Conservation (phyloP, 2,888 invertebrate genomes). For the Seira sanloemensis region DNA sequence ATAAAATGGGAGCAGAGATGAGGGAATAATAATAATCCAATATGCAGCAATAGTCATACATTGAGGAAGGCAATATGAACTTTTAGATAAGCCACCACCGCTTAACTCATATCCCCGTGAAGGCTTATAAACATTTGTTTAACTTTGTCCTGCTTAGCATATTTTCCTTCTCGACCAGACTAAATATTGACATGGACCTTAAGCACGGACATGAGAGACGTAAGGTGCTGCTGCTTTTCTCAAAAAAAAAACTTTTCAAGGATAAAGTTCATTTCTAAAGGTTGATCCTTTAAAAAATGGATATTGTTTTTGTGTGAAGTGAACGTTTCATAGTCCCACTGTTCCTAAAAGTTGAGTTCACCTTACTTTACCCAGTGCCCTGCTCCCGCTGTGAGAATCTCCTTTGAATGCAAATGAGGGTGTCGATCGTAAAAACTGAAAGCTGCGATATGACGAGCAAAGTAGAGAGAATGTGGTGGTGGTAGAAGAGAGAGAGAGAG, state of each 20-base stretch:
- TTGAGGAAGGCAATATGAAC: too few species aligned
- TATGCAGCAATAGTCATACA: too few species aligned
- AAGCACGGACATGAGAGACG: neutral
- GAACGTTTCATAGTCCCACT: too few species aligned
- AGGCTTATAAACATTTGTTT: too few species aligned
- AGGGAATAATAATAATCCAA: neutral
- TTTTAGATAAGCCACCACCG: too few species aligned
- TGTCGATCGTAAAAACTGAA: constrained; percentile 44
- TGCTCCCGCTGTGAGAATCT: constrained; percentile 28
- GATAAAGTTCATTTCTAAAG: constrained; percentile 10
- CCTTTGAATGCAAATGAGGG: constrained; percentile 48
- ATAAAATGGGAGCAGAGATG: neutral
- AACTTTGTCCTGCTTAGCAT: constrained; percentile 16
- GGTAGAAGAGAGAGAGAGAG: neutral
- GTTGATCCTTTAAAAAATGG: neutral
- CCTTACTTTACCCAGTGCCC: constrained; percentile 20
- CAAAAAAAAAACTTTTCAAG: neutral
- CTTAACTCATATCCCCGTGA: too few species aligned
- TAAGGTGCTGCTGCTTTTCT: constrained; percentile 9
- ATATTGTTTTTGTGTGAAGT: neutral
- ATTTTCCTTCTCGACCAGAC: neutral
- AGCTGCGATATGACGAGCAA: constrained; percentile 3
- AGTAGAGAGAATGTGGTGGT: neutral
- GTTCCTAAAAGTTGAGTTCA: too few species aligned
- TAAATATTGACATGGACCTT: neutral